Evolutionary conservation across 1,140 invertebrate species (phyloP).

Genomic region (Drosophila dunni): DNA sequence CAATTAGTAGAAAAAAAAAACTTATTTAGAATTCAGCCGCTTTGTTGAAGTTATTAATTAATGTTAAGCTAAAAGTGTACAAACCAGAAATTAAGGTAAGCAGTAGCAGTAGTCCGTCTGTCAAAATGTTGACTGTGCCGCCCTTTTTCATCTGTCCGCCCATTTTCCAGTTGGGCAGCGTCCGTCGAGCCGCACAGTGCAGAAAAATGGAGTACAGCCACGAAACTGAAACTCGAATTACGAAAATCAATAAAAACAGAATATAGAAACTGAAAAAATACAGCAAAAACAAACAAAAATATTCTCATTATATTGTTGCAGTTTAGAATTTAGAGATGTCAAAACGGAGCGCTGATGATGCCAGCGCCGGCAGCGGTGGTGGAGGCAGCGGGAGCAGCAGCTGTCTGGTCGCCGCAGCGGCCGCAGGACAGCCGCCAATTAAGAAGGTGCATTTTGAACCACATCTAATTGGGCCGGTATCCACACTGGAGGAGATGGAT

Average conservation of each 20-base stretch:
- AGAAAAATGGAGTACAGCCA: conserved; percentile 77
- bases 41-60: conserved; percentile 62
- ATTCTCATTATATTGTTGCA: conserved; percentile 32
- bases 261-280: conserved; percentile 60
- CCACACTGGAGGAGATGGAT: conserved; percentile 98
- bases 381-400: conserved; percentile 44
- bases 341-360: conserved; percentile 89
- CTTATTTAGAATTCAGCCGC: conserved; percentile 37
- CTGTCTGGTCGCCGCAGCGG: conserved; percentile 66
- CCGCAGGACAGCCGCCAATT: conserved; percentile 87
- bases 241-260: conserved; percentile 71
- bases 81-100: conserved; percentile 69
- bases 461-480: conserved; percentile 95
- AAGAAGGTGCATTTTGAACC: conserved; percentile 98
- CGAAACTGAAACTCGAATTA: conserved; percentile 26
- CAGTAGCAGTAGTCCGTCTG: conserved; percentile 1
- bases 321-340: conserved; percentile 86
- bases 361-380: conserved; percentile 78
- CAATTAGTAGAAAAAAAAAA: conserved; percentile 44
- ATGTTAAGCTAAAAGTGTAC: conserved; percentile 77
- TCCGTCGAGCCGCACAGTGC: conserved; percentile 48
- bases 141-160: conserved; percentile 6
- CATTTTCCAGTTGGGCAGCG: conserved; percentile 24
- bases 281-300: conserved; percentile 60
- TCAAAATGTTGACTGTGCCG: neutral